Evolutionary conservation across 2,797 vertebrate species (phyloP).

Genomic region (Syncerus caffer): DNA sequence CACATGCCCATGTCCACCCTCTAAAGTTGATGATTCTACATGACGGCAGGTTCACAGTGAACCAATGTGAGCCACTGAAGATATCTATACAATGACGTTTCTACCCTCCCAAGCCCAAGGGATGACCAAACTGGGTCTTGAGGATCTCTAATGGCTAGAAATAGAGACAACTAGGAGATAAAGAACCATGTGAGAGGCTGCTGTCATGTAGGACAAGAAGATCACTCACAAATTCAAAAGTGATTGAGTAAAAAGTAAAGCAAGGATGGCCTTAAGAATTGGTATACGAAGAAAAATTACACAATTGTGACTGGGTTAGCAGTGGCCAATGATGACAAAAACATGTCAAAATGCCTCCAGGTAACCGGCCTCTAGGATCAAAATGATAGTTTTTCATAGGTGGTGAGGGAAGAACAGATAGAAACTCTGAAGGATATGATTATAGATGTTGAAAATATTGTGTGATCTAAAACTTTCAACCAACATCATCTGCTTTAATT

Average conservation of each 20-base stretch:
- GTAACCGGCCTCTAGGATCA: background rate
- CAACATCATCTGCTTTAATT: background rate
- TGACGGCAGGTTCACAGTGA: background rate
- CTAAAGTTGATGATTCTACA: background rate
- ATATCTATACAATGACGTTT: background rate
- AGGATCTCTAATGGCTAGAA: background rate
- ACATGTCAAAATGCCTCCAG: background rate
- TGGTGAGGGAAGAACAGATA: background rate
- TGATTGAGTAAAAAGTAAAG: background rate
- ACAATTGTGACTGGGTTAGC: background rate
- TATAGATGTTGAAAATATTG: constrained; percentile 29
- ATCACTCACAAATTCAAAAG: background rate
- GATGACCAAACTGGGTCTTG: background rate
- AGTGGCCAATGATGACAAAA: background rate
- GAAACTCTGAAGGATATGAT: background rate
- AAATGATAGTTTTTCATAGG: background rate
- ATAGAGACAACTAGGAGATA: background rate
- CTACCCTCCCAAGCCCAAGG: background rate
- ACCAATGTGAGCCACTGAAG: background rate
- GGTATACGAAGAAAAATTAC: background rate
- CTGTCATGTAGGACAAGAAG: background rate
- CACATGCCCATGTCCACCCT: background rate
- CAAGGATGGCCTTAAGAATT: background rate
- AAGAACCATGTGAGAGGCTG: background rate
- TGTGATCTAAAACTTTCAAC: constrained; percentile 2